A percentile compares a stretch with the other conserved stretches of the same genome.
phyloP scores from a whole-genome alignment of 1,140 invertebrate species.

The Leptinotarsa texana region DNA sequence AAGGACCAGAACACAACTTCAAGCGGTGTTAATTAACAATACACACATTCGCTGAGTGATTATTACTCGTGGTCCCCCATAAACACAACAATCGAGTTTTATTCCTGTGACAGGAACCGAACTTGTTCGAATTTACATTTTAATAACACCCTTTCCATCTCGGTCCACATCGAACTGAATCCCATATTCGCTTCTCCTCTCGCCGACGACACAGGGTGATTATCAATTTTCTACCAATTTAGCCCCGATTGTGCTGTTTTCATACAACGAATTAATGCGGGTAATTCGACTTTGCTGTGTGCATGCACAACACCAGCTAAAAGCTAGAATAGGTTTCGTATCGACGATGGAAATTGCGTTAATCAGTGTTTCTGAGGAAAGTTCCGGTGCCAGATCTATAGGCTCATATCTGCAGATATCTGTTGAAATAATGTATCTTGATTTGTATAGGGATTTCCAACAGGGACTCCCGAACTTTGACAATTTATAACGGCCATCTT shows the following conservation, averaged over 20 bases:
- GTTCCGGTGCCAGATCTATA: too few species aligned
- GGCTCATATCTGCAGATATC: too few species aligned
- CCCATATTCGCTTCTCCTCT: conserved; percentile 22
- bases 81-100: conserved; percentile 36
- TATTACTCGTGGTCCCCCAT: conserved; percentile 27
- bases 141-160: conserved; percentile 50
- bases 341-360: conserved; percentile 13
- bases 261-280: conserved; percentile 30
- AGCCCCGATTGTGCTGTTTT: conserved; percentile 50
- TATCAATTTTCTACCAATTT: conserved; percentile 58
- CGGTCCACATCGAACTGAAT: conserved; percentile 21
- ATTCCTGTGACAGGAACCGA: conserved; percentile 35
- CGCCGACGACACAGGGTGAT: conserved; percentile 41
- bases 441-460: too few species aligned
- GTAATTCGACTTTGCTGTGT: conserved; percentile 14
- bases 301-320: conserved; percentile 7
- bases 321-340: conserved; percentile 11
- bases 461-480: too few species aligned
- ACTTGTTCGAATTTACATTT: conserved; percentile 56
- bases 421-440: too few species aligned
- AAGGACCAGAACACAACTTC: conserved; percentile 23
- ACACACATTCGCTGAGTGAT: conserved; percentile 28
- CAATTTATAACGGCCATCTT: too few species aligned
- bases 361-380: background rate
- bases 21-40: conserved; percentile 30